These are phyloP conservation scores for Rhizomys pruinosus DNA, from an alignment of 2,113 vertebrate species.

Conservation along the genomic window DNA sequence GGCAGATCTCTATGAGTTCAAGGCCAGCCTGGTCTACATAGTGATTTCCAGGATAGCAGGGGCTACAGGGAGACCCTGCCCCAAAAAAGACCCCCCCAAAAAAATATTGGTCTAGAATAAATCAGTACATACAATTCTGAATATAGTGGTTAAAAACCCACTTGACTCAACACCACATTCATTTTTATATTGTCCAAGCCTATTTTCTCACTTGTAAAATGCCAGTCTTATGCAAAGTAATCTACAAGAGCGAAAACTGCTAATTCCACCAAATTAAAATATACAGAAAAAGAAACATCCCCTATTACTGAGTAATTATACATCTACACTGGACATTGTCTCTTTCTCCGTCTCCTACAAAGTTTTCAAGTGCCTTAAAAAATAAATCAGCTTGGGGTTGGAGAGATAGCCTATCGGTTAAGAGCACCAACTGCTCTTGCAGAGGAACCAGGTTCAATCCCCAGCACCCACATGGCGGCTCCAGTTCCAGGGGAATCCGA, in stretches of 20 bases:
- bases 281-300: background rate
- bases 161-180: no score
- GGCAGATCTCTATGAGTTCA: no score
- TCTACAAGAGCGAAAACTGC: background rate
- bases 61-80: no score
- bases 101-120: background rate
- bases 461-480: no score
- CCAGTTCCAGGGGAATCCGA: no score
- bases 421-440: no score
- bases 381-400: background rate
- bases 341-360: background rate
- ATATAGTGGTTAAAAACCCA: background rate
- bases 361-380: conserved; percentile 10
- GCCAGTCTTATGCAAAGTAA: background rate
- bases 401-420: no score
- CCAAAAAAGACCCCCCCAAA: no score
- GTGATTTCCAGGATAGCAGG: no score
- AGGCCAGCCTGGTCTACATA: no score
- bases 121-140: background rate
- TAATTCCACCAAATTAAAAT: conserved; percentile 29
- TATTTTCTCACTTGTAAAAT: background rate
- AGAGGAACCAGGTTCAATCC: no score
- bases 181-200: background rate
- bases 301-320: background rate
- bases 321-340: background rate